Evolutionary conservation across 2,113 vertebrate genomes (phyloP).

Genomic region (Nothobranchius furzeri): DNA sequence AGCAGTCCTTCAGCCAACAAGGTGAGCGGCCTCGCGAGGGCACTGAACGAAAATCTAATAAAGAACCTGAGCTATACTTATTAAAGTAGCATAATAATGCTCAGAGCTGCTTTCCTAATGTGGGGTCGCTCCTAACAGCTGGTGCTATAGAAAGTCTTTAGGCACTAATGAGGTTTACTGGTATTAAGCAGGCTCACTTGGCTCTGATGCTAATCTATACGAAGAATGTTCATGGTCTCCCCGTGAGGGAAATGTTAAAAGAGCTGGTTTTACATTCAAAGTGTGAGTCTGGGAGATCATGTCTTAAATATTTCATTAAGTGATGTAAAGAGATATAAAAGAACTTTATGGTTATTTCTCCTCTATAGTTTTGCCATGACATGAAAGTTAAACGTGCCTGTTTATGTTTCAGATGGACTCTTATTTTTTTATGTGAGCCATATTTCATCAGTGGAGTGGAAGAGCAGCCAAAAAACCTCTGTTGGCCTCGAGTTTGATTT

Average conservation of each 20-base stretch:
- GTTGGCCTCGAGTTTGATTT: constrained; percentile 52
- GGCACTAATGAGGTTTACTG: constrained; percentile 52
- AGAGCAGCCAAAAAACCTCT: constrained; percentile 37
- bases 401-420: constrained; percentile 8
- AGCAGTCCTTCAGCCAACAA: constrained; percentile 92
- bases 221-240: constrained; percentile 28
- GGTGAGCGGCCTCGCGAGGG: constrained; percentile 75
- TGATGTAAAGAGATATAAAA: constrained; percentile 28
- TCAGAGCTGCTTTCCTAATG: constrained; percentile 56
- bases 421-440: constrained; percentile 17
- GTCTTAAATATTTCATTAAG: constrained; percentile 48
- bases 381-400: constrained; percentile 20
- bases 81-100: constrained; percentile 42
- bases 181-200: constrained; percentile 45
- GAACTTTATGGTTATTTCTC: constrained; percentile 17
- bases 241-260: constrained; percentile 17
- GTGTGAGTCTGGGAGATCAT: constrained; percentile 23
- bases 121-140: constrained; percentile 52
- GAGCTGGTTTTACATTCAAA: constrained; percentile 28
- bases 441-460: constrained; percentile 45
- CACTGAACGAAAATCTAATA: constrained; percentile 42
- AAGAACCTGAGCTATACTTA: constrained; percentile 47
- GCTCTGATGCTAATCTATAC: constrained; percentile 33
- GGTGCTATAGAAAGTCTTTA: constrained; percentile 45
- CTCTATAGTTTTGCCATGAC: constrained; percentile 14